A percentile compares a stretch with the other conserved stretches of the same genome.
Conservation (phyloP, 1,140 invertebrate species). For the Bombus affinis region DNA sequence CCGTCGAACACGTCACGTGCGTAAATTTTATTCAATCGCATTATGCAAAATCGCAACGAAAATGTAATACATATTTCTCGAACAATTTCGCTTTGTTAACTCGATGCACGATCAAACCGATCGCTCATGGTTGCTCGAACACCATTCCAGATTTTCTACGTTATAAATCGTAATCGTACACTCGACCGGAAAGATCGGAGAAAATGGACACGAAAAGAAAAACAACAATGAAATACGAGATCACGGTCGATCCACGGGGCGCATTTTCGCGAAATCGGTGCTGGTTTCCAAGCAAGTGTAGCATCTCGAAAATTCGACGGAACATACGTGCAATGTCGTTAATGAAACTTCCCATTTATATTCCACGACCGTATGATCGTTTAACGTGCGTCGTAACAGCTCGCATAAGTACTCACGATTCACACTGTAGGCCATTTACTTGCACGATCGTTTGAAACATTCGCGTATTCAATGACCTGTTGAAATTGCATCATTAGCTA, state of each 20-base stretch:
- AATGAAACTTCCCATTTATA: conserved; percentile 56
- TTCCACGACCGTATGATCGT: conserved; percentile 37
- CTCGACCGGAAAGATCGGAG: not conserved
- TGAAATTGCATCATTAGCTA: not conserved
- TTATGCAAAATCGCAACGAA: not conserved
- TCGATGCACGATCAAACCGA: not conserved
- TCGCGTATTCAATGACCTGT: not conserved
- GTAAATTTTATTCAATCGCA: not conserved
- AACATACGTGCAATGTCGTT: conserved; percentile 37
- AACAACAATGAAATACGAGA: not conserved
- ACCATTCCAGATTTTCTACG: not conserved
- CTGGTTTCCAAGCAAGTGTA: conserved; percentile 24
- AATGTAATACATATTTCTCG: not conserved
- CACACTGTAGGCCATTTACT: not conserved
- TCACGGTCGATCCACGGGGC: conserved; percentile 31
- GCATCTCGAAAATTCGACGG: conserved; percentile 51
- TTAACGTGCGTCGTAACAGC: conserved; percentile 45
- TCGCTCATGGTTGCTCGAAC: not conserved
- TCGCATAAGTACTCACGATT: not conserved
- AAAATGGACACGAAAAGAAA: not conserved
- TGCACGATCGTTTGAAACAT: not conserved
- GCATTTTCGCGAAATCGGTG: conserved; percentile 41
- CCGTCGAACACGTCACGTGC: not conserved
- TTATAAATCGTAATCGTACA: not conserved
- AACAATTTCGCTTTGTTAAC: not conserved